Base-by-base conservation (phyloP, 2,113 vertebrate genomes). In the Gymnorhina tibicen region DNA sequence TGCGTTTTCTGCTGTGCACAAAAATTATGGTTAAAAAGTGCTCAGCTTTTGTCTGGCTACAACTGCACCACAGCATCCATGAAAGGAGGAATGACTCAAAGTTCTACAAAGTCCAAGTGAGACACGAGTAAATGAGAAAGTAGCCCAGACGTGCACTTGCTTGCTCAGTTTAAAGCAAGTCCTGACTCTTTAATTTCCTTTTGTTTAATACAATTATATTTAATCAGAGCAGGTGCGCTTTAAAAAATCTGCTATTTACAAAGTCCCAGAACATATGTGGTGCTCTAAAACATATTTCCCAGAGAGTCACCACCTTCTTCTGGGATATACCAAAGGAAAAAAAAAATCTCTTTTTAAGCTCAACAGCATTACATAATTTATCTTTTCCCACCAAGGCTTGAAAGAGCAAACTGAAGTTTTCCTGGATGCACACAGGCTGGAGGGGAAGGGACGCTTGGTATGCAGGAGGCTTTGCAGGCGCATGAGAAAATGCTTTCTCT, bases 201-300 rank as follows among this genome's bases (percentile, higher is more conserved):
- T 55, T 56, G 7, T 30, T 88, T 32, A 85, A 66, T 6, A 59
- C 15, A 49, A 68, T 82, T 63, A 47, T 16, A 55, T 86, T 94
- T 94, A 87, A 91, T 77, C 79, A 16, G 79, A 92, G 87, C 97
- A 97, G 97, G 97, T 97, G 95, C 84, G 44, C 62, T 94, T 93
- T 13, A 8, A 85, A 93, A 87, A 63, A 58, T 26, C 47, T 52
- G 12, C 0, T 22, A 37, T 53, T 92, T 53, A 32, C 58, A 11
- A 49, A 80, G 20, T 70, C 42, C 16, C 53, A 56, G 66, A 70
- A 37, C 7, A 44, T 32, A 20, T 1, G 4, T 3, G 27, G 16
- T 9, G 8, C 58, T 91, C 44, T 32, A 23, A 77, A 69, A 32
- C 2, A 1, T 11, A 26, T 50, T 89, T 85, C 39, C 59, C 27